A percentile compares a stretch with the other conserved stretches of the same genome.
Conservation (phyloP, 1,140 invertebrate genomes). For the Neelides sp. region DNA sequence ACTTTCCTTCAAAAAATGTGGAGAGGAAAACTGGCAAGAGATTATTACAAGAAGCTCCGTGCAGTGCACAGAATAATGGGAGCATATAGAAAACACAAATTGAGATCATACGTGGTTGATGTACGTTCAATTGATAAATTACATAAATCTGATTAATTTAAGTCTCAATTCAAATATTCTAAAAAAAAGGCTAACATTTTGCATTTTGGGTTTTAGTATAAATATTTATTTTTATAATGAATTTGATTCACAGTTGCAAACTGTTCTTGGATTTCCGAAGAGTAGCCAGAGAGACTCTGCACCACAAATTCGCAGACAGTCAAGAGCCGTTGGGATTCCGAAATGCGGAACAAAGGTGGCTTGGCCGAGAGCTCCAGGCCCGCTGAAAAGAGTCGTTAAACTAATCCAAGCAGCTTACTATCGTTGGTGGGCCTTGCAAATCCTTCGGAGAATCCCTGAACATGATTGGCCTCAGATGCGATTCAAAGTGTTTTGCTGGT, state of each 20-base stretch:
- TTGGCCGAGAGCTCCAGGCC: conserved; percentile 28
- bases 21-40: conserved; percentile 66
- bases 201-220: not conserved
- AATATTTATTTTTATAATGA: not conserved
- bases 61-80: conserved; percentile 68
- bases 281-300: not conserved
- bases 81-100: conserved; percentile 73
- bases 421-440: conserved; percentile 28
- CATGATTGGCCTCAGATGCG: conserved; percentile 51
- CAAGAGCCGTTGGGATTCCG: conserved; percentile 26
- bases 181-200: no score
- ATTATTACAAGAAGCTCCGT: conserved; percentile 67
- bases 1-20: conserved; percentile 87
- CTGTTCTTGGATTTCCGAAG: not conserved
- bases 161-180: conserved; percentile 1
- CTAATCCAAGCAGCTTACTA: conserved; percentile 27
- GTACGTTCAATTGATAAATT: conserved; percentile 50
- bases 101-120: conserved; percentile 59
- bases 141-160: conserved; percentile 41
- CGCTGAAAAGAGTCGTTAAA: conserved; percentile 19
- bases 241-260: not conserved
- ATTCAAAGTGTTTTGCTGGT: conserved; percentile 35
- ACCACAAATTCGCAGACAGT: no score
- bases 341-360: conserved; percentile 21
- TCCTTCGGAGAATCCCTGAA: conserved; percentile 24